phyloP scores from a whole-genome alignment of 2,797 vertebrate species.

The Poecilia picta region DNA sequence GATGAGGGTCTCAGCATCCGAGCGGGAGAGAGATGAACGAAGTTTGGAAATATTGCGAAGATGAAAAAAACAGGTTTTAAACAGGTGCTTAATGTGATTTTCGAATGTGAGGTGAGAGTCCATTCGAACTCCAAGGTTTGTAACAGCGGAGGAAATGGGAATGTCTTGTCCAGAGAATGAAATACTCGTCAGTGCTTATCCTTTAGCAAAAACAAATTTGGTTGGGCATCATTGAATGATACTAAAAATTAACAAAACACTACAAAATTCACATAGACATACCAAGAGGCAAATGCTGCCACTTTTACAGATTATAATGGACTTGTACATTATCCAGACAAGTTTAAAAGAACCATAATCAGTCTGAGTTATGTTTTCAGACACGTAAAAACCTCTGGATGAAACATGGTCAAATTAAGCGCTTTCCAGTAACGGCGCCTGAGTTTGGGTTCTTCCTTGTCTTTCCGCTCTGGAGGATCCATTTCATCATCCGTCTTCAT shows the following conservation, averaged over 20 bases:
- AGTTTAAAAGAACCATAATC: slow-evolving; percentile 32
- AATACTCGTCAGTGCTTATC: no score
- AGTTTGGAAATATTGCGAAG: no score
- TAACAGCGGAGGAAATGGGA: no score
- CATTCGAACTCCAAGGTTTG: no score
- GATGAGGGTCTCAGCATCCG: no score
- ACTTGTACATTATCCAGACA: slow-evolving; percentile 30
- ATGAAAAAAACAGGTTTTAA: no score
- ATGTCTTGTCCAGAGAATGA: no score
- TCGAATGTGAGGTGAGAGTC: no score
- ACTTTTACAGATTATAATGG: slow-evolving; percentile 18
- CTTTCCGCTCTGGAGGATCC: slow-evolving; percentile 47
- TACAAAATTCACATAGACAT: background rate
- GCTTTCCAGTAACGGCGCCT: slow-evolving; percentile 33
- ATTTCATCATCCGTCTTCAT: slow-evolving; percentile 62
- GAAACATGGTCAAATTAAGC: slow-evolving; percentile 38
- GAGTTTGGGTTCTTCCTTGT: slow-evolving; percentile 47
- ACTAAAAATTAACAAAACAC: background rate
- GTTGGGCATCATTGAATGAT: background rate
- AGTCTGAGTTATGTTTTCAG: slow-evolving; percentile 37
- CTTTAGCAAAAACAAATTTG: background rate
- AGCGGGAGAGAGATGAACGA: no score
- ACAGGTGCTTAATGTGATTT: no score
- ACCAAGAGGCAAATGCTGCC: background rate
- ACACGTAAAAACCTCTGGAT: slow-evolving; percentile 38